A percentile compares a stretch with the other conserved stretches of the same genome.
Conservation (phyloP, 2,888 invertebrate genomes). For the Ametastegia equiseti region DNA sequence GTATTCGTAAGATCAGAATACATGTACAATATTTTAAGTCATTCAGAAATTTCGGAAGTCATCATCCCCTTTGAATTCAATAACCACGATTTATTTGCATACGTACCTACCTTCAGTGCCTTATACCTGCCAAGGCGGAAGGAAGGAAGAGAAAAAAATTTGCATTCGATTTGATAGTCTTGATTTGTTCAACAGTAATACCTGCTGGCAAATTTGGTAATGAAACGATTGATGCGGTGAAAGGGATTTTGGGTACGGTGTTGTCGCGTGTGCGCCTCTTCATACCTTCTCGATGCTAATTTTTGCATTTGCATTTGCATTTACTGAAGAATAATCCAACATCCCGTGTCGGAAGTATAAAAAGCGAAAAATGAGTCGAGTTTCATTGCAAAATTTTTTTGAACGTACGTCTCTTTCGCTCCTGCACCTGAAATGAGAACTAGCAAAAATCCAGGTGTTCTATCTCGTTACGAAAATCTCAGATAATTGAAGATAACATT, state of each 20-base stretch:
- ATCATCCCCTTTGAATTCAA: neutral
- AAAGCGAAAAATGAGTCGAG: neutral
- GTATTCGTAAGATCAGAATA: neutral
- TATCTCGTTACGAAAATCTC: neutral
- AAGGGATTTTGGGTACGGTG: neutral
- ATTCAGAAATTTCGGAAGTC: neutral
- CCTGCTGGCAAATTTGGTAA: constrained; percentile 4
- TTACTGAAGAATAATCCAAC: neutral
- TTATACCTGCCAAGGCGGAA: neutral
- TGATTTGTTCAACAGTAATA: constrained; percentile 38
- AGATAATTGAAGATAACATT: constrained; percentile 15
- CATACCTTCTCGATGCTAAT: neutral
- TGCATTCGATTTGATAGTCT: constrained; percentile 12
- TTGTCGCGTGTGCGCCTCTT: neutral
- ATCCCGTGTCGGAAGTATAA: neutral
- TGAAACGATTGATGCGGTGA: constrained; percentile 14
- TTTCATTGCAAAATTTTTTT: too few relatives aligned
- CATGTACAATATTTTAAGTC: neutral
- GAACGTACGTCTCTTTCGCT: too few relatives aligned
- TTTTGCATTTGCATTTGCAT: neutral
- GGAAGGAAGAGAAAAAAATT: constrained; percentile 5
- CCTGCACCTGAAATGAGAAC: too few relatives aligned
- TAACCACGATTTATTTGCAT: constrained; percentile 22
- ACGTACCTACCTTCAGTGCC: neutral
- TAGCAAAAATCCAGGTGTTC: constrained; percentile 20